Evolutionary conservation across 2,797 vertebrate species (phyloP).

Genomic region (Enteromius argenteus): DNA sequence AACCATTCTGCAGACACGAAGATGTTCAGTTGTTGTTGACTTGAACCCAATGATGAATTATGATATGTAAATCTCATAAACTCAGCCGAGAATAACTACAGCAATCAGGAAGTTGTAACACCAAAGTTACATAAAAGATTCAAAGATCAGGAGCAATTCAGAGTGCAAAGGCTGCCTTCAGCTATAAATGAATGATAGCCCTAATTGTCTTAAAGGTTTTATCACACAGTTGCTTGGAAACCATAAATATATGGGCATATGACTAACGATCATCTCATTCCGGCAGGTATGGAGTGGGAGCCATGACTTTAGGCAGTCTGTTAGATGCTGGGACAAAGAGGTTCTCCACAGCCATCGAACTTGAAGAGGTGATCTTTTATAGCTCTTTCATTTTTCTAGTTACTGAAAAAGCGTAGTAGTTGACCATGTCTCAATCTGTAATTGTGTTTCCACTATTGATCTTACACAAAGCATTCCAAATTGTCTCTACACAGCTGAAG

Average conservation of each 20-base stretch:
- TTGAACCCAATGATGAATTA: background rate
- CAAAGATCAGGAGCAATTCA: conserved; percentile 41
- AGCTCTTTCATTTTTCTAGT: background rate
- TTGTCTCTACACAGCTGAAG: conserved; percentile 75
- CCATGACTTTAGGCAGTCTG: conserved; percentile 78
- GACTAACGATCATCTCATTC: conserved; percentile 39
- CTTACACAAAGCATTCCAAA: conserved; percentile 45
- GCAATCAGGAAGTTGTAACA: conserved; percentile 7
- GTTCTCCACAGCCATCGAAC: conserved; percentile 85
- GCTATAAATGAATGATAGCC: conserved; percentile 26
- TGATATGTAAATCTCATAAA: background rate
- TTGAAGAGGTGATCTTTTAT: conserved; percentile 83
- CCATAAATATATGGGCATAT: conserved; percentile 6
- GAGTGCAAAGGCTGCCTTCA: conserved; percentile 44
- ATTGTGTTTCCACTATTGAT: background rate
- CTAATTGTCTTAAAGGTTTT: conserved; percentile 8
- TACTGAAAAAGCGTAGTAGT: background rate
- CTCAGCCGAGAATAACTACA: background rate
- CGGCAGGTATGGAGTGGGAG: conserved; percentile 74
- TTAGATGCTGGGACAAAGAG: conserved; percentile 79
- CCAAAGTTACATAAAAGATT: conserved; percentile 29
- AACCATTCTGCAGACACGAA: background rate
- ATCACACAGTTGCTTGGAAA: conserved; percentile 44
- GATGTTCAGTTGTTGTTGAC: background rate
- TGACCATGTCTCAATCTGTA: background rate